Percentiles rank a stretch among this genome's conserved stretches.
These are phyloP conservation scores for Drosophila macrospina DNA, from an alignment of 2,888 invertebrate species.

Conservation along the genomic window DNA sequence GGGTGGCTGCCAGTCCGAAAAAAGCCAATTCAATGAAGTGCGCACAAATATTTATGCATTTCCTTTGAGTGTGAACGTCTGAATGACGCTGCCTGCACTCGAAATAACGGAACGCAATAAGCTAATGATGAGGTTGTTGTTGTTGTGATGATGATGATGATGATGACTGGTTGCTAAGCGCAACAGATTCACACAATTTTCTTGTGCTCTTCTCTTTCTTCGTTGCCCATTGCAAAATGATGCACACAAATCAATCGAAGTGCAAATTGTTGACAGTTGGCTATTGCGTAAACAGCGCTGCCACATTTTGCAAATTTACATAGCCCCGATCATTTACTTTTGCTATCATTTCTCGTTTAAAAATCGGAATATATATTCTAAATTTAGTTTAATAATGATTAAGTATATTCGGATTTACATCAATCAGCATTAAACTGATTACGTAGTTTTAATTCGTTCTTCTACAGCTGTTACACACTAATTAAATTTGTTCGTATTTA, in stretches of 20 bases:
- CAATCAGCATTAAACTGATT: slow-evolving; percentile 4
- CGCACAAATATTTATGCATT: slow-evolving; percentile 64
- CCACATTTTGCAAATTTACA: slow-evolving; percentile 10
- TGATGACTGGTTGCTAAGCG: slow-evolving; percentile 35
- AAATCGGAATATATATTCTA: not conserved
- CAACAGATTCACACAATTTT: slow-evolving; percentile 17
- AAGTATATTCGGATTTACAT: not conserved
- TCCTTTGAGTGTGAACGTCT: slow-evolving; percentile 42
- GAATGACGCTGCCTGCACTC: slow-evolving; percentile 42
- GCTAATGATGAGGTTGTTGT: slow-evolving; percentile 9
- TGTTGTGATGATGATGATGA: slow-evolving; percentile 8
- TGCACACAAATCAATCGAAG: slow-evolving; percentile 44
- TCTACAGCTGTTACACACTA: slow-evolving; percentile 14
- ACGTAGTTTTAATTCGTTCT: not conserved
- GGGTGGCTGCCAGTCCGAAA: slow-evolving; percentile 32
- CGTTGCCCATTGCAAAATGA: slow-evolving; percentile 15
- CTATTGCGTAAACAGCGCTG: slow-evolving; percentile 25
- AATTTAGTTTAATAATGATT: not conserved
- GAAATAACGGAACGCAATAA: slow-evolving; percentile 38
- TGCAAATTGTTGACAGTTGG: slow-evolving; percentile 38
- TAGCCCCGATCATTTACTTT: not conserved
- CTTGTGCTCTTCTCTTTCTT: slow-evolving; percentile 18
- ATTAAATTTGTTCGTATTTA: not conserved
- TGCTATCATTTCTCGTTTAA: not conserved
- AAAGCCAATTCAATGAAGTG: slow-evolving; percentile 65